phyloP scores from a whole-genome alignment of 2,888 invertebrate species.

The Lepas anatifera region DNA sequence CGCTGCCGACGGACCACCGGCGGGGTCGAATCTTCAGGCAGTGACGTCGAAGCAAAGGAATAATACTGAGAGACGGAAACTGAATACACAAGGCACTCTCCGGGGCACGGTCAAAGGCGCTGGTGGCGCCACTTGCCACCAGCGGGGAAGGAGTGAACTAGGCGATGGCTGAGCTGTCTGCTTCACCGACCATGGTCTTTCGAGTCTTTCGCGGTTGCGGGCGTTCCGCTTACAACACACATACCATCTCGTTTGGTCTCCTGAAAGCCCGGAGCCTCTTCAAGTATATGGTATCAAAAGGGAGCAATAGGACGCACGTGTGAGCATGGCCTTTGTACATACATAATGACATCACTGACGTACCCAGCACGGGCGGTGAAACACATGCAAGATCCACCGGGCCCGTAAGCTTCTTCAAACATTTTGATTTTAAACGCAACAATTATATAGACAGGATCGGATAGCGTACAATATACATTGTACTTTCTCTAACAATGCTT shows the following conservation, averaged over 20 bases:
- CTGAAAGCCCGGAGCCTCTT: slow-evolving; percentile 2
- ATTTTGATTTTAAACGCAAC: slow-evolving; percentile 12
- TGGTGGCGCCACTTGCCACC: background rate
- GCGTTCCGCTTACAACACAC: too few species aligned
- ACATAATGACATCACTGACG: slow-evolving; percentile 10
- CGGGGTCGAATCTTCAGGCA: too few species aligned
- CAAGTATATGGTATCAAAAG: slow-evolving; percentile 12
- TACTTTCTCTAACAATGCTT: background rate
- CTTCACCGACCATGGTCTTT: too few species aligned
- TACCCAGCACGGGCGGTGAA: background rate
- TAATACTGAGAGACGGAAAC: slow-evolving; percentile 7
- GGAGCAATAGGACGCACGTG: slow-evolving; percentile 10
- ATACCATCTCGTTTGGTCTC: background rate
- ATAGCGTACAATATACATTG: background rate
- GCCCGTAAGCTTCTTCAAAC: slow-evolving; percentile 7
- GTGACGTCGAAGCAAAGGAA: slow-evolving; percentile 11
- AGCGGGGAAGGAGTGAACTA: background rate
- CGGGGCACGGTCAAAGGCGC: background rate
- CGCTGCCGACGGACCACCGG: too few species aligned
- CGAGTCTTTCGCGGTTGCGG: too few species aligned
- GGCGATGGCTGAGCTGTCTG: too few species aligned
- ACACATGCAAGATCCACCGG: background rate
- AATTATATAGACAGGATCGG: background rate
- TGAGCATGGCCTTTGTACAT: slow-evolving; percentile 11
- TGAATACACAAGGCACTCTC: slow-evolving; percentile 5